phyloP scores from a whole-genome alignment of 2,888 invertebrate genomes.

The Crocallis elinguaria region DNA sequence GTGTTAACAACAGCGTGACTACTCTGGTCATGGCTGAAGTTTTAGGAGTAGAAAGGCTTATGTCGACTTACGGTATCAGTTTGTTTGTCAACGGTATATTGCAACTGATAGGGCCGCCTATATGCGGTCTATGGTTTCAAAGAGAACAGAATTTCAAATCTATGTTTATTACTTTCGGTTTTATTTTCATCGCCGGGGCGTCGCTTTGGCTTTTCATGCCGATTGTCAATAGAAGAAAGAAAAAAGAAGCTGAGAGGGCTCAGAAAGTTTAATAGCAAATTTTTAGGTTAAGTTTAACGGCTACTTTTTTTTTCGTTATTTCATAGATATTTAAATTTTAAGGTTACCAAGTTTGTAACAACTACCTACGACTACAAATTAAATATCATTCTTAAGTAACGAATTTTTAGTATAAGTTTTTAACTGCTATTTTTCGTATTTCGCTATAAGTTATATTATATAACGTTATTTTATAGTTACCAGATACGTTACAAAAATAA shows the following conservation, averaged over 20 bases:
- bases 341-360: slow-evolving; percentile 6
- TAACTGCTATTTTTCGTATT: slow-evolving; percentile 3
- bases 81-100: slow-evolving; percentile 93
- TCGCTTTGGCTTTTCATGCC: slow-evolving; percentile 92
- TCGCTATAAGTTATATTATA: background rate
- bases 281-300: background rate
- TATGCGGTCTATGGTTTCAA: slow-evolving; percentile 90
- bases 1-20: slow-evolving; percentile 93
- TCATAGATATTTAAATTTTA: background rate
- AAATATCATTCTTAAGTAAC: background rate
- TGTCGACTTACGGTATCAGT: slow-evolving; percentile 94
- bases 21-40: slow-evolving; percentile 95
- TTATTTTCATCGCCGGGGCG: slow-evolving; percentile 89
- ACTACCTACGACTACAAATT: too few relatives aligned
- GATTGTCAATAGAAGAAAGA: slow-evolving; percentile 82
- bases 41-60: slow-evolving; percentile 92
- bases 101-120: slow-evolving; percentile 91
- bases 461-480: background rate
- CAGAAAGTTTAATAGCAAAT: slow-evolving; percentile 40
- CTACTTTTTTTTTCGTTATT: slow-evolving; percentile 3
- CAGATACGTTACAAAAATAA: slow-evolving; percentile 2
- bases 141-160: slow-evolving; percentile 86
- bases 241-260: slow-evolving; percentile 42
- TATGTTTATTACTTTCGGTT: slow-evolving; percentile 90
- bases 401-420: background rate